These are phyloP conservation scores for Callaeas wilsoni DNA, from an alignment of 2,113 vertebrate species.

Conservation along the genomic window DNA sequence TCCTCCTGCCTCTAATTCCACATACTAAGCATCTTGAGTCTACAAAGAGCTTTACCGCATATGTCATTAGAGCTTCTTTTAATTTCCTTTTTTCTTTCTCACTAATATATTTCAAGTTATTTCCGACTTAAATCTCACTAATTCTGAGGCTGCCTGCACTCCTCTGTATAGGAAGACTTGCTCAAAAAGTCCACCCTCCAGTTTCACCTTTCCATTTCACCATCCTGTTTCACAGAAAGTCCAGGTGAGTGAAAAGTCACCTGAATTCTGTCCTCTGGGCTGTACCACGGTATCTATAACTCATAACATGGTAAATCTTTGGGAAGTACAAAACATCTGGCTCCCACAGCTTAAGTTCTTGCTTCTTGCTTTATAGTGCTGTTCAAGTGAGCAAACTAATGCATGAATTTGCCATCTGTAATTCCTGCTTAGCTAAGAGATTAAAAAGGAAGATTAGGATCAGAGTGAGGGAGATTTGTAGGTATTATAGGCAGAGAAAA, in stretches of 20 bases:
- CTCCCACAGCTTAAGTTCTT: not conserved
- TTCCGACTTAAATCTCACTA: not conserved
- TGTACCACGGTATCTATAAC: not conserved
- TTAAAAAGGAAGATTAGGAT: conserved; percentile 58
- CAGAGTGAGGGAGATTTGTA: conserved; percentile 37
- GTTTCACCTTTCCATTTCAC: not conserved
- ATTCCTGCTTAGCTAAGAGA: conserved; percentile 42
- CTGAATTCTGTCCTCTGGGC: not conserved
- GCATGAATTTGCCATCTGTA: conserved; percentile 1
- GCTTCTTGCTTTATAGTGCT: not conserved
- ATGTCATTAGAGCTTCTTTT: conserved; percentile 24
- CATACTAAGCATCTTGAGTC: not conserved
- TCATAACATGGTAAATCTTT: not conserved
- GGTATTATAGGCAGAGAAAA: conserved; percentile 45
- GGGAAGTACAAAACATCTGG: not conserved
- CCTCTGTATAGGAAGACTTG: not conserved
- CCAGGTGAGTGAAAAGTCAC: not conserved
- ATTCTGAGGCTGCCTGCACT: not conserved
- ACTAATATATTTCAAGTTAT: not conserved
- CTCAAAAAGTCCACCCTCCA: not conserved
- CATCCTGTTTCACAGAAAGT: not conserved
- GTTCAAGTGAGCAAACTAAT: conserved; percentile 39
- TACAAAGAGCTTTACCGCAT: not conserved
- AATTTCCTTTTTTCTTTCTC: conserved; percentile 4
- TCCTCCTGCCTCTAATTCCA: conserved; percentile 8